Conservation (phyloP, 37 sponge, comb jelly and placozoan genomes). For the Corticium candelabrum region DNA sequence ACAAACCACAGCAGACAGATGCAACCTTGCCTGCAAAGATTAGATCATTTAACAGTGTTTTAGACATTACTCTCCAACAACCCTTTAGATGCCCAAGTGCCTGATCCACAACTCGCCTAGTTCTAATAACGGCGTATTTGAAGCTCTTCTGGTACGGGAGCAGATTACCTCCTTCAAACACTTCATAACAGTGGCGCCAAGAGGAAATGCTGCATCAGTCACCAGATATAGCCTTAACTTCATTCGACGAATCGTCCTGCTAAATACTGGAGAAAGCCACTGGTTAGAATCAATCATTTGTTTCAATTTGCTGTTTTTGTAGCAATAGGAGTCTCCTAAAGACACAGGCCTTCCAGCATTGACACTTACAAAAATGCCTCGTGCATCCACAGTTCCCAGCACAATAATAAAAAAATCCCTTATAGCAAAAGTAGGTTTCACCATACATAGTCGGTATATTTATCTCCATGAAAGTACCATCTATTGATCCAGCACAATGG, state of each 20-base stretch:
- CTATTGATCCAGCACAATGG: constrained; percentile 7
- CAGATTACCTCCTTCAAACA: no score
- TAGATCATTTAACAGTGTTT: constrained; percentile 1
- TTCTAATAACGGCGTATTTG: constrained; percentile 15
- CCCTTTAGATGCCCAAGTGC: constrained; percentile 20
- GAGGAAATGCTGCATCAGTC: constrained; percentile 12
- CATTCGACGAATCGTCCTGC: not conserved
- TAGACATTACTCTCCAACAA: constrained; percentile 21
- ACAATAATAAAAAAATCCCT: constrained; percentile 8
- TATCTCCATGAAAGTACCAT: constrained; percentile 10
- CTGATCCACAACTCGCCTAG: constrained; percentile 28
- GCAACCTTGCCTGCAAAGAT: constrained; percentile 13
- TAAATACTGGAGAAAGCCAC: constrained; percentile 5
- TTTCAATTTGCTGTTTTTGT: not conserved
- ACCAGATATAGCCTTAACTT: not conserved
- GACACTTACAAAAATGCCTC: constrained; percentile 10
- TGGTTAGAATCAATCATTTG: not conserved
- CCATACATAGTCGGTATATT: constrained; percentile 8
- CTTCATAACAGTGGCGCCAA: not conserved
- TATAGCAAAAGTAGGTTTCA: constrained; percentile 13
- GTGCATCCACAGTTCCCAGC: constrained; percentile 3
- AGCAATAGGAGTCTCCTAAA: constrained; percentile 10
- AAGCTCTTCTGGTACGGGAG: constrained; percentile 1
- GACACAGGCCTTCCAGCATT: constrained; percentile 16
- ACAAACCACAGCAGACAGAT: constrained; percentile 20